Conservation (phyloP, 2,113 vertebrate species). For the Tor tambroides region DNA sequence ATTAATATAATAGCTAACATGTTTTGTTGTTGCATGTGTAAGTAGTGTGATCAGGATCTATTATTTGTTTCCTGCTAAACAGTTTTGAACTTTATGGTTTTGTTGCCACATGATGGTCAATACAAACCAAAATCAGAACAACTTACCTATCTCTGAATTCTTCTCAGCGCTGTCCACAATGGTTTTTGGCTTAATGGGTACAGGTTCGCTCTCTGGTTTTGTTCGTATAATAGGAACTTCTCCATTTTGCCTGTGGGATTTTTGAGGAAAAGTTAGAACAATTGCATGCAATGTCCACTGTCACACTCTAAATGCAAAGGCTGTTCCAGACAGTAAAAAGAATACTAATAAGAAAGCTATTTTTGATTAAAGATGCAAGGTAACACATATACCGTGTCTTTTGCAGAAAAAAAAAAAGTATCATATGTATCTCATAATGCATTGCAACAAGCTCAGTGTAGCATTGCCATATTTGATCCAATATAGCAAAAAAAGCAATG, state of each 20-base stretch:
- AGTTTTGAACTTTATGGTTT: neutral
- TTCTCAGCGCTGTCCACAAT: conserved; percentile 72
- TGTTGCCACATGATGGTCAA: neutral
- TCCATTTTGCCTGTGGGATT: conserved; percentile 84
- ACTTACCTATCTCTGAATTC: conserved; percentile 63
- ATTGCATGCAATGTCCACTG: neutral
- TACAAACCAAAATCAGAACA: neutral
- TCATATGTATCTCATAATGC: neutral
- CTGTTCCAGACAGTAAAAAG: neutral
- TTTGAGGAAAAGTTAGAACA: neutral
- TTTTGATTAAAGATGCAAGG: neutral
- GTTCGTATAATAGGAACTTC: conserved; percentile 82
- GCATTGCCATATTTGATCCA: neutral
- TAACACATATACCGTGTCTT: neutral
- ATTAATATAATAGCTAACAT: neutral
- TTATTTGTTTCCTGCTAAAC: neutral
- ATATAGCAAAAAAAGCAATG: neutral
- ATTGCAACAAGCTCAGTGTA: neutral
- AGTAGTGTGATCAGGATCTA: neutral
- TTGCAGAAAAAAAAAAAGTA: conserved; percentile 21
- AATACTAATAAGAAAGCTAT: neutral
- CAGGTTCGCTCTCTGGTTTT: conserved; percentile 85
- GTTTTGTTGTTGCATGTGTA: neutral
- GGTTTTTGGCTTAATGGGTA: conserved; percentile 85
- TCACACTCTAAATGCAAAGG: neutral